A percentile compares a stretch with the other conserved stretches of the same genome.
Conservation (phyloP, 2,797 vertebrate genomes). For the Parauchenoglanis ngamensis region DNA sequence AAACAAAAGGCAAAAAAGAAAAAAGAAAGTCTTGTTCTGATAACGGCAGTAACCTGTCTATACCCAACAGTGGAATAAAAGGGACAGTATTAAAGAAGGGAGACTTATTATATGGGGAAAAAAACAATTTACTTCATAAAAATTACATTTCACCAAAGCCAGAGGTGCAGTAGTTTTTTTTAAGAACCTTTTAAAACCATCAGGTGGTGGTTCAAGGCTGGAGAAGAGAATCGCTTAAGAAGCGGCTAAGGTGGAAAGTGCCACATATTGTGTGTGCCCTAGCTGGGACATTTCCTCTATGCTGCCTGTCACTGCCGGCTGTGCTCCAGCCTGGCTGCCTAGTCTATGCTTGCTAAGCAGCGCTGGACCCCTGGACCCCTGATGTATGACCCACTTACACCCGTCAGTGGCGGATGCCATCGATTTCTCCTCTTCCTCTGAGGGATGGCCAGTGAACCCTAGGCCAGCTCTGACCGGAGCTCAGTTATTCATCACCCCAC, state of each 20-base stretch:
- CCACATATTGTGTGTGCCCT: conserved; percentile 45
- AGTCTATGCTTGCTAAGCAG: conserved; percentile 52
- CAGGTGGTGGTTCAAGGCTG: conserved; percentile 26
- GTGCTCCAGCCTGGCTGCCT: conserved; percentile 44
- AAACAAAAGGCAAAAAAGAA: conserved; percentile 59
- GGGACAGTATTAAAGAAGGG: conserved; percentile 28
- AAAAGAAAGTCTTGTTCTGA: conserved; percentile 68
- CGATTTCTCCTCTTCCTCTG: conserved; percentile 60
- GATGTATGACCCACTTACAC: conserved; percentile 61
- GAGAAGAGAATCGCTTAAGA: conserved; percentile 18
- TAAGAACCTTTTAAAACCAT: conserved; percentile 25
- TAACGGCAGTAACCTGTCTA: conserved; percentile 72
- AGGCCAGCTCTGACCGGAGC: conserved; percentile 54
- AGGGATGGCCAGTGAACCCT: conserved; percentile 62
- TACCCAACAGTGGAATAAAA: conserved; percentile 59
- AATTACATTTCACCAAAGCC: conserved; percentile 32
- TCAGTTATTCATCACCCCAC: conserved; percentile 55
- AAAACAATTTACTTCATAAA: conserved; percentile 27
- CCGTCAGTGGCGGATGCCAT: conserved; percentile 60
- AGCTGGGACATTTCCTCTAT: conserved; percentile 48
- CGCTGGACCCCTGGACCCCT: conserved; percentile 50
- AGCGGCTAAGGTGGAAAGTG: conserved; percentile 38
- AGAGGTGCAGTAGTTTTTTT: conserved; percentile 20
- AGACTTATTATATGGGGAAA: conserved; percentile 19
- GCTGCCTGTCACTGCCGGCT: conserved; percentile 54